phyloP scores from a whole-genome alignment of 2,888 invertebrate genomes.

The Ichneumoninae sp. region DNA sequence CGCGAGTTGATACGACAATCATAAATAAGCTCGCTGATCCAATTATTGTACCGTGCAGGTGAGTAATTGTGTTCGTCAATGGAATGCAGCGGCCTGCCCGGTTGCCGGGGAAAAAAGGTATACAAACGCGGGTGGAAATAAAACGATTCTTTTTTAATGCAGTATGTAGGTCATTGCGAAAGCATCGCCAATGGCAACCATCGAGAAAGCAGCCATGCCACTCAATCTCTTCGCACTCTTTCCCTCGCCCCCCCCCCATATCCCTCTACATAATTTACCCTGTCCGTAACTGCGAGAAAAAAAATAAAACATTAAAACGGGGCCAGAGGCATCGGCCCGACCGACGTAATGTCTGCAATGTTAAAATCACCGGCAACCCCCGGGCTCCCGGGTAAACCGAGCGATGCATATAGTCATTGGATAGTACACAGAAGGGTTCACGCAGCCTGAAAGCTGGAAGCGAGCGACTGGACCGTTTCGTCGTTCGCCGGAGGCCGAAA shows the following conservation, averaged over 20 bases:
- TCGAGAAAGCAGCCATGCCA: slow-evolving; percentile 3
- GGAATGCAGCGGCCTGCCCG: background rate
- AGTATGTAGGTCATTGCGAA: slow-evolving; percentile 48
- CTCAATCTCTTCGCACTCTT: slow-evolving; percentile 1
- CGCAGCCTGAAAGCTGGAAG: slow-evolving; percentile 33
- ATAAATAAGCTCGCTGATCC: background rate
- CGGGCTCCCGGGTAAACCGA: slow-evolving; percentile 35
- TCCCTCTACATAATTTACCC: background rate
- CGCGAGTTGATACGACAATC: background rate
- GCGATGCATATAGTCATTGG: slow-evolving; percentile 1
- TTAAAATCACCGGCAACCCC: slow-evolving; percentile 42
- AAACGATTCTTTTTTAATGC: background rate
- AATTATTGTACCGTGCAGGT: background rate
- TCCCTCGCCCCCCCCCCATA: background rate
- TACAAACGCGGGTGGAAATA: slow-evolving; percentile 7
- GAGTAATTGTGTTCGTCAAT: background rate
- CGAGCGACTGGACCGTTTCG: slow-evolving; percentile 27
- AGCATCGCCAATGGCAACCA: slow-evolving; percentile 22
- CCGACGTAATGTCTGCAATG: background rate
- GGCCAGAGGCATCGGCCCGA: background rate
- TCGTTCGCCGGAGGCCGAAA: slow-evolving; percentile 38
- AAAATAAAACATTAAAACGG: background rate
- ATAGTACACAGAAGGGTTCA: background rate
- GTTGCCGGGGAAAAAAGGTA: background rate
- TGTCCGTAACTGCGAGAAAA: slow-evolving; percentile 3